phyloP scores from a whole-genome alignment of 2,888 invertebrate genomes.

The Apamea anceps region DNA sequence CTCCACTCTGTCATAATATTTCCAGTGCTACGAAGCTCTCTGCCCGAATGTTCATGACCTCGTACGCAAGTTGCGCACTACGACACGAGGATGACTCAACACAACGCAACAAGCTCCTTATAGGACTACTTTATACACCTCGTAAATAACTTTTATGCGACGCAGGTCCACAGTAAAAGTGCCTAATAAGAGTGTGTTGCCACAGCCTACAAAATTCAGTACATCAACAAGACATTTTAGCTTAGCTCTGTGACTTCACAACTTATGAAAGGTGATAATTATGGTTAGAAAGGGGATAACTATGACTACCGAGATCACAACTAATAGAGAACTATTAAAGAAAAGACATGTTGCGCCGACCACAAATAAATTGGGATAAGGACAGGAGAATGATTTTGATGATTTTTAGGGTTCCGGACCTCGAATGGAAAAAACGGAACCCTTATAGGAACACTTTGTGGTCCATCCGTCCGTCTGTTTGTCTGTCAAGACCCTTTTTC shows the following conservation, averaged over 20 bases:
- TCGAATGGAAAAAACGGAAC: no score
- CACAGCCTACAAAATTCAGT: not conserved
- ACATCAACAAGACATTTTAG: not conserved
- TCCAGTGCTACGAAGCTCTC: not conserved
- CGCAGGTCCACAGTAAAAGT: not conserved
- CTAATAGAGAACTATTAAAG: not conserved
- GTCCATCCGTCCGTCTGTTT: no score
- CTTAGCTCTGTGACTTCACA: not conserved
- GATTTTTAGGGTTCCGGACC: not conserved
- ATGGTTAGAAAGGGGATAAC: not conserved
- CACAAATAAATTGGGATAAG: not conserved
- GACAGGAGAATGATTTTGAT: not conserved
- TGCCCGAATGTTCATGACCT: not conserved
- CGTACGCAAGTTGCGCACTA: slow-evolving; percentile 34
- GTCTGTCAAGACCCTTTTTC: no score
- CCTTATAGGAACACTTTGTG: no score
- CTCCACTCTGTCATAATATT: not conserved
- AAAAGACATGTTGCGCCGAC: not conserved
- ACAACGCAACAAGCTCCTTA: slow-evolving; percentile 18
- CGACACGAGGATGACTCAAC: slow-evolving; percentile 41
- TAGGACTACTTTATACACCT: slow-evolving; percentile 16
- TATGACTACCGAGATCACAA: no score
- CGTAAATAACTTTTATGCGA: slow-evolving; percentile 33
- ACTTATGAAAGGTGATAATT: not conserved
- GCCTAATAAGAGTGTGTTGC: slow-evolving; percentile 4